These are phyloP conservation scores for roundworm (Caenorhabditis elegans) DNA, from an alignment of 1,140 invertebrate genomes.

Conservation along the genomic window WBcel235 BX284606.5:4724501-4725000, in stretches of 20 bases:
- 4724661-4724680: conserved; percentile 55
- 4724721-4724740: conserved; percentile 61
- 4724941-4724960: conserved; percentile 56
- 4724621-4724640: conserved; percentile 58
- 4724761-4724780: conserved; percentile 60
- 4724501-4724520: background rate
- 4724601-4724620: conserved; percentile 53
- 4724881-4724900: background rate
- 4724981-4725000: conserved; percentile 47
- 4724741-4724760: conserved; percentile 60
- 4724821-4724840: conserved; percentile 53
- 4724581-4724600: conserved; percentile 61
- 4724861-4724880: background rate
- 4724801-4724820: conserved; percentile 59
- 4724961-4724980: conserved; percentile 55
- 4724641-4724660: conserved; percentile 54
- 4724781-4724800: conserved; percentile 54
- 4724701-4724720: conserved; percentile 35
- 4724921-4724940: conserved; percentile 54
- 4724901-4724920: conserved; percentile 39
- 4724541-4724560: conserved; percentile 52
- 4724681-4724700: background rate
- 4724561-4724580: conserved; percentile 60
- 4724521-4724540: conserved; percentile 23
- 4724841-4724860: too few relatives aligned